phyloP scores from a whole-genome alignment of 1,140 invertebrate genomes.

The Heliothis virescens region DNA sequence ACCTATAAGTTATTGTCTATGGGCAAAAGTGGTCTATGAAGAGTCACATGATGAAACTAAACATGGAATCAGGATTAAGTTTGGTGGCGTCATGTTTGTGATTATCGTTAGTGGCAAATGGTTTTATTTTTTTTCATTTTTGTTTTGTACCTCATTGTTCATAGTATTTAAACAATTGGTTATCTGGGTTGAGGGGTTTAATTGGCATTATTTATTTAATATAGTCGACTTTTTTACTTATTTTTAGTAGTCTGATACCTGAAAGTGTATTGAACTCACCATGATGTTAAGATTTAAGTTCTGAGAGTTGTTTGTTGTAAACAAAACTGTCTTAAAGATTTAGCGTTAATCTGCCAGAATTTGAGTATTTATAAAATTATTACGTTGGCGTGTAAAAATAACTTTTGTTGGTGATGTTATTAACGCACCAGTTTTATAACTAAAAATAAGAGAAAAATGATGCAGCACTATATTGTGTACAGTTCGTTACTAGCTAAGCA shows the following conservation, averaged over 20 bases:
- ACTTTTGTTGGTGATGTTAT: background rate
- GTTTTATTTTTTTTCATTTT: background rate
- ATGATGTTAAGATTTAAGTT: background rate
- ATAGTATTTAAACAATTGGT: too few relatives aligned
- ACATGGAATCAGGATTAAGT: slow-evolving; percentile 52
- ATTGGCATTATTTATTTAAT: too few relatives aligned
- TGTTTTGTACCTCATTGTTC: too few relatives aligned
- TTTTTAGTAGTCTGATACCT: background rate
- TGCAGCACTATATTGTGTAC: too few relatives aligned
- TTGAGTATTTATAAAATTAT: background rate
- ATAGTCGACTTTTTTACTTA: too few relatives aligned
- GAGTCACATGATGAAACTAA: slow-evolving; percentile 58
- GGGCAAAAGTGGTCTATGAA: slow-evolving; percentile 63
- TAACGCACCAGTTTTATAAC: background rate
- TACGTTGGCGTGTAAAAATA: background rate
- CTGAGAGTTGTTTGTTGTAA: background rate
- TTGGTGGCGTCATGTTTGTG: background rate
- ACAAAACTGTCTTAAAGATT: background rate
- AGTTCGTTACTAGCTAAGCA: too few relatives aligned
- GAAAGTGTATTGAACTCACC: background rate
- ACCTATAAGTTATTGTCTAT: slow-evolving; percentile 55
- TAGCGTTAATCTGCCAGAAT: background rate
- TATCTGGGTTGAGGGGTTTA: too few relatives aligned
- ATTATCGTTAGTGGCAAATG: background rate
- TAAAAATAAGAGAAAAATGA: too few relatives aligned